A percentile compares a stretch with the other conserved stretches of the same genome.
Conservation (phyloP, 2,113 vertebrate genomes). For the Isichthys henryi region DNA sequence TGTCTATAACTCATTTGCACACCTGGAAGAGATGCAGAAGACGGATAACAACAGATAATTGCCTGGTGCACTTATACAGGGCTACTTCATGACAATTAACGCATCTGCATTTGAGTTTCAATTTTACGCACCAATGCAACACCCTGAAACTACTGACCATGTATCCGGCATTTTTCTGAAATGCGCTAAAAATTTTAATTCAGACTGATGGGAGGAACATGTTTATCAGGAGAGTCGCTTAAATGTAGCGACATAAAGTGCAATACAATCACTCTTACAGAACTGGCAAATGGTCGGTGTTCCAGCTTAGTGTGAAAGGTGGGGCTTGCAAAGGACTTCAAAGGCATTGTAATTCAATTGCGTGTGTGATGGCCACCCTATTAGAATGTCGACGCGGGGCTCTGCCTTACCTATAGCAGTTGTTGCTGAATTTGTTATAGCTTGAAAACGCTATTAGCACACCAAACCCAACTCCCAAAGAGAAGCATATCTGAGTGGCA, state of each 20-base stretch:
- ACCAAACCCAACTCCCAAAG: slow-evolving; percentile 76
- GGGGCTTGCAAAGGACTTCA: slow-evolving; percentile 43
- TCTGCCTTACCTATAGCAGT: slow-evolving; percentile 70
- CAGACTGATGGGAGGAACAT: neutral
- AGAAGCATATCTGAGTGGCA: slow-evolving; percentile 78
- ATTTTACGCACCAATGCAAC: neutral
- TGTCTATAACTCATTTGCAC: neutral
- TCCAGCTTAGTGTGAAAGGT: slow-evolving; percentile 42
- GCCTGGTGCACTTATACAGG: neutral
- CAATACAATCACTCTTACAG: neutral
- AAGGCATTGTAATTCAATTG: slow-evolving; percentile 50
- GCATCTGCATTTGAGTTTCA: neutral
- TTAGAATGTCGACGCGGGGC: slow-evolving; percentile 1
- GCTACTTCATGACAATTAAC: neutral
- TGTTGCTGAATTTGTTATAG: slow-evolving; percentile 82
- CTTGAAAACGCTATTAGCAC: slow-evolving; percentile 80
- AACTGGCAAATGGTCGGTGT: neutral
- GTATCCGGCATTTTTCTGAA: neutral
- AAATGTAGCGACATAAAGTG: neutral
- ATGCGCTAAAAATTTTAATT: neutral
- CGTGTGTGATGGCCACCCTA: slow-evolving; percentile 6
- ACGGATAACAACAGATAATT: neutral
- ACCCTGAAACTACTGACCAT: neutral
- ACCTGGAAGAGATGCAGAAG: neutral
- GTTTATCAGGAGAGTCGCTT: neutral